Base-by-base conservation (phyloP, 2,797 vertebrate species). In the Sebastes steindachneri region DNA sequence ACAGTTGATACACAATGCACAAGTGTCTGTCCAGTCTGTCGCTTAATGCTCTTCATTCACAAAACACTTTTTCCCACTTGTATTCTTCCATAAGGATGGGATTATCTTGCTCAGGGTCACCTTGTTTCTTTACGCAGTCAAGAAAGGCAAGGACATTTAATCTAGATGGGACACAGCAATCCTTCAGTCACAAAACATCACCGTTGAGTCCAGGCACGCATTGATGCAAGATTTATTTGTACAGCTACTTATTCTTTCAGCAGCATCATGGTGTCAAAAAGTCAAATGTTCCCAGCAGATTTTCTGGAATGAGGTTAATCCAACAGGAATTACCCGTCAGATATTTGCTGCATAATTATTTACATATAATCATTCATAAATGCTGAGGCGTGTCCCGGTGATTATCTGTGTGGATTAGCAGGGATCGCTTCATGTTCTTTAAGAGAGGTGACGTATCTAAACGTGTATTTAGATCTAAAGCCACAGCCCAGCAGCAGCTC, bases 331-430 rank as follows among this genome's bases (percentile, higher is more conserved):
- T 33, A 41, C n/a, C 68, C 26, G 73, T 31, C 0, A 37, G 6
- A 71, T 69, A 26, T 66, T 45, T 73, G 23, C 65, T 29, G 19
- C 9, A n/a, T 74, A 31, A 68, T 21, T 77, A 53, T 65, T 62
- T 45, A 29, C 10, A 60, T 73, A 17, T 12, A 35, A 51, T 64
- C 14, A 70, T 48, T 68, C 1, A 0, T 75, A 35, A 78, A 59
- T 58, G 9, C 62, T 23, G 28, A 63, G 31, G 55, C 4, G 1
- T 9, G n/a, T 80, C 60, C 29, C 14, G 15, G 67, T 77, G 60
- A 74, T 82, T 33, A 69, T 70, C 33, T 72, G 28, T 45, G 14
- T 15, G 64, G 74, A 79, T 86, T 73, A 66, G 58, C 55, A 26
- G 63, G 6, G 54, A 70, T 70, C 1, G 19, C 59, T 54, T 3